phyloP scores from a whole-genome alignment of 2,113 vertebrate genomes.

The Ariopsis seemanni region DNA sequence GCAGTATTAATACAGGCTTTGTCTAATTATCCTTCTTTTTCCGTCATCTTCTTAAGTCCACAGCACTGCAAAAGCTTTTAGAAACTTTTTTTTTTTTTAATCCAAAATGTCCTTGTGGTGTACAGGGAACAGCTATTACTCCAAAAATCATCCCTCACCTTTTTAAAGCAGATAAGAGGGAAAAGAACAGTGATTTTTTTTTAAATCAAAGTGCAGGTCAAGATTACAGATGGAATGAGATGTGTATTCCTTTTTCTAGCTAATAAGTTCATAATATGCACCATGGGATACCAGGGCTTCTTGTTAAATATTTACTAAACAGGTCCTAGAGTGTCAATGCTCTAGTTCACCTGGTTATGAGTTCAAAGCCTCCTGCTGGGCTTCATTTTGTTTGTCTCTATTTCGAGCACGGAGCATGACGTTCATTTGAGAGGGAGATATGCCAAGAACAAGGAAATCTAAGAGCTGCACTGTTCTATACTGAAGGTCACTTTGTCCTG shows the following conservation, averaged over 20 bases:
- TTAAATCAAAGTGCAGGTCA: not conserved
- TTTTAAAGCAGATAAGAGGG: conserved; percentile 28
- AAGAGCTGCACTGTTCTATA: conserved; percentile 16
- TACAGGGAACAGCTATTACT: conserved; percentile 20
- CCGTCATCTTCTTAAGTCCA: not conserved
- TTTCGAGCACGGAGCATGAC: conserved; percentile 1
- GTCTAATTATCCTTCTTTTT: conserved; percentile 41
- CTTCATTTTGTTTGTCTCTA: not conserved
- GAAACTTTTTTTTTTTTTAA: conserved; percentile 3
- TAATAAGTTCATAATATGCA: not conserved
- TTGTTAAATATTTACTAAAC: not conserved
- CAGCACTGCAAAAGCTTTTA: not conserved
- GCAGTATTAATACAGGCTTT: conserved; percentile 35
- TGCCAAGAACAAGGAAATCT: conserved; percentile 32
- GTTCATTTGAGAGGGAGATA: conserved; percentile 14
- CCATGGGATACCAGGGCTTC: not conserved
- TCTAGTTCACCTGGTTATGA: conserved; percentile 23
- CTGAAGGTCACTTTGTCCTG: conserved; percentile 45
- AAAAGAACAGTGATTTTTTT: not conserved
- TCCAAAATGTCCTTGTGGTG: conserved; percentile 12
- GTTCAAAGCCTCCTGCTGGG: not conserved
- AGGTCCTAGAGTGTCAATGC: not conserved
- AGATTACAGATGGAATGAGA: not conserved
- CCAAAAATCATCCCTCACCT: conserved; percentile 14
- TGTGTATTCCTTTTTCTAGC: not conserved